Base-by-base conservation (phyloP, 2,888 invertebrate species). In the Tinea semifulvella region DNA sequence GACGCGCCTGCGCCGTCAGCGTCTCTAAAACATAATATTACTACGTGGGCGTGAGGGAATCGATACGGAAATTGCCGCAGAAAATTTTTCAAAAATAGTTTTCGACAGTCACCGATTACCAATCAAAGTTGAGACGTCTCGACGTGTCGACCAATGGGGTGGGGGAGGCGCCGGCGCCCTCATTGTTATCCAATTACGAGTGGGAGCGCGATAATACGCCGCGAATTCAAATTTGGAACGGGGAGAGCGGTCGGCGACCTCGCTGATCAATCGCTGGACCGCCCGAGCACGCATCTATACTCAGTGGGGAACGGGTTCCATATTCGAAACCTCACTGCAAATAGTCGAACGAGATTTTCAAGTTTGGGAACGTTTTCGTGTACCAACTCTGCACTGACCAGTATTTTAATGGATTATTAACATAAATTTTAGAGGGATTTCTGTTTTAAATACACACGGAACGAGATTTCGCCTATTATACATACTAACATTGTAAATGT, bases 171-270 rank as follows among this genome's bases (percentile, higher is more conserved):
- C 65, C 63, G 63, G 63, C 67, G 67, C 74, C 74, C 70, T 67
- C 72, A 76, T 79, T 76, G 77, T 80, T 77, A 80, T 77, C 80
- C 77, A 77, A 79, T 79, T 79, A 79, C 68, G 68, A 60, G 65
- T 68, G 71, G 75, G 75, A 71, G 74, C 70, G 68, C 69, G 75
- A 71, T 75, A 76, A 77, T 75, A 67, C 69, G 73, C 70, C 68
- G 79, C 76, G 75, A 77, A 79, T 79, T 77, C 72, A 76, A 79
- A 80, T 79, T 74, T 76, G 75, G 71, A 63, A 58, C 67, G 48
- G 48, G 76, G 77, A 72, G 75, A 73, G 68, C 69, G 76, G 77
- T 72, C 77, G 68, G 55, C 65, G 79, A 80, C 74, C 79, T 68
- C 69, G 52, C 62, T 70, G 71, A 73, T 74, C 72, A 70, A 71